These are phyloP conservation scores for Yasuhikotakia modesta DNA, from an alignment of 2,797 vertebrate genomes.

Conservation along the genomic window DNA sequence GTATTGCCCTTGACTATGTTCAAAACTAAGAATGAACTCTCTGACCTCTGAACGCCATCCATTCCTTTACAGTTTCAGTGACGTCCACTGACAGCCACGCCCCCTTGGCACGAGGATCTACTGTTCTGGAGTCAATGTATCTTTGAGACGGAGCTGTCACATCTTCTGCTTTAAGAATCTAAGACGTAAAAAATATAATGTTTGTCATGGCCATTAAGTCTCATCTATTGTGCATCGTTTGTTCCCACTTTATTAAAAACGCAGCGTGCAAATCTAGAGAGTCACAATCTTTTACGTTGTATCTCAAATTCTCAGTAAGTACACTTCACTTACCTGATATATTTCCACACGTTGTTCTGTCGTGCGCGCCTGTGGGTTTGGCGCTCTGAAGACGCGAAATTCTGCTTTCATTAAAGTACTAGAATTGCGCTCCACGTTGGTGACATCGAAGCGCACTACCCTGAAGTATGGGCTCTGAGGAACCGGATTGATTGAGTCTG, in stretches of 20 bases:
- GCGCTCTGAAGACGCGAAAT: constrained; percentile 82
- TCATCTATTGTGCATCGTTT: too few species aligned
- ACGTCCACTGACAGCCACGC: constrained; percentile 81
- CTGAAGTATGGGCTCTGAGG: constrained; percentile 74
- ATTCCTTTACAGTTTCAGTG: constrained; percentile 82
- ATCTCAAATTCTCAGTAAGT: too few species aligned
- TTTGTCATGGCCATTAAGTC: too few species aligned
- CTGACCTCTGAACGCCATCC: constrained; percentile 80
- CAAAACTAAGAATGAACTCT: constrained; percentile 22
- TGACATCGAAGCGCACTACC: constrained; percentile 78
- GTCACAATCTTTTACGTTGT: neutral
- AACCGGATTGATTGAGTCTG: constrained; percentile 75
- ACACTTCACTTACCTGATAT: constrained; percentile 79
- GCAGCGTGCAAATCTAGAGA: neutral
- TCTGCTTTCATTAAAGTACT: constrained; percentile 82
- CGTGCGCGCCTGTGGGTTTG: constrained; percentile 76
- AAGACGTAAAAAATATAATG: neutral
- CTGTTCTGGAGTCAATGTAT: constrained; percentile 81
- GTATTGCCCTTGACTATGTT: neutral
- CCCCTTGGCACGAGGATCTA: constrained; percentile 76
- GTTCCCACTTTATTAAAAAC: too few species aligned
- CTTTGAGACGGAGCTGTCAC: constrained; percentile 77
- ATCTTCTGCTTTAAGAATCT: constrained; percentile 78
- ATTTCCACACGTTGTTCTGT: constrained; percentile 83
- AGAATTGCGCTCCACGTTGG: constrained; percentile 76